Evolutionary conservation across 2,113 vertebrate genomes (phyloP).

Genomic region (Neogale vison): DNA sequence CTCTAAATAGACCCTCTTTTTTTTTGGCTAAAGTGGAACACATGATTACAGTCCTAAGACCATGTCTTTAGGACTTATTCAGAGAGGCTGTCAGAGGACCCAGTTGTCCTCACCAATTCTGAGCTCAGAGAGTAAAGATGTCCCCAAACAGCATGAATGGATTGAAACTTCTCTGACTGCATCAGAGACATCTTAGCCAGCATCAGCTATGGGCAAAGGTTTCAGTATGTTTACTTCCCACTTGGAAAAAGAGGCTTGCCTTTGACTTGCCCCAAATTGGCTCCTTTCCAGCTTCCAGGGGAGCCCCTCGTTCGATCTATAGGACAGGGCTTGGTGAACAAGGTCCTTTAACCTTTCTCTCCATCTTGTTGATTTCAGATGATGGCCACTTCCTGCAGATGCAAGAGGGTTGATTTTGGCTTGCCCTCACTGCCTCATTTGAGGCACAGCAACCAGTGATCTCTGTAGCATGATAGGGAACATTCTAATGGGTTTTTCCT

Average conservation of each 20-base stretch:
- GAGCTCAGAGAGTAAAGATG: conserved; percentile 46
- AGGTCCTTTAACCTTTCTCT: conserved; percentile 4
- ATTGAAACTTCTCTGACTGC: conserved; percentile 39
- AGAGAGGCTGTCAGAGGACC: background rate
- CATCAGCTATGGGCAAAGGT: conserved; percentile 25
- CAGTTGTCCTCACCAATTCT: conserved; percentile 43
- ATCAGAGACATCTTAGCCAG: conserved; percentile 34
- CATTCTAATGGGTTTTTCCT: background rate
- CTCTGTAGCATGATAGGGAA: background rate
- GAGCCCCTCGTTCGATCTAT: background rate
- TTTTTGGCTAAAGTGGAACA: conserved; percentile 1
- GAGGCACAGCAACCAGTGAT: background rate
- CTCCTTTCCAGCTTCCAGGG: conserved; percentile 15
- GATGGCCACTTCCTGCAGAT: background rate
- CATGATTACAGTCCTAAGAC: background rate
- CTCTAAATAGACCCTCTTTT: background rate
- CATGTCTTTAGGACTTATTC: conserved; percentile 26
- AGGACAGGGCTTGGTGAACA: background rate
- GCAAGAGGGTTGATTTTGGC: background rate
- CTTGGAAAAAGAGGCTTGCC: conserved; percentile 8
- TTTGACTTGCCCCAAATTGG: conserved; percentile 42
- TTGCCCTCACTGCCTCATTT: background rate
- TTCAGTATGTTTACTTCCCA: conserved; percentile 51
- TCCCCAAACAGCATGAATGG: conserved; percentile 3
- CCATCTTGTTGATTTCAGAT: conserved; percentile 9